Evolutionary conservation across 2,888 invertebrate genomes (phyloP), one percentile per base, ranked within the genome.

Genomic region (Ophion obscuratus): DNA sequence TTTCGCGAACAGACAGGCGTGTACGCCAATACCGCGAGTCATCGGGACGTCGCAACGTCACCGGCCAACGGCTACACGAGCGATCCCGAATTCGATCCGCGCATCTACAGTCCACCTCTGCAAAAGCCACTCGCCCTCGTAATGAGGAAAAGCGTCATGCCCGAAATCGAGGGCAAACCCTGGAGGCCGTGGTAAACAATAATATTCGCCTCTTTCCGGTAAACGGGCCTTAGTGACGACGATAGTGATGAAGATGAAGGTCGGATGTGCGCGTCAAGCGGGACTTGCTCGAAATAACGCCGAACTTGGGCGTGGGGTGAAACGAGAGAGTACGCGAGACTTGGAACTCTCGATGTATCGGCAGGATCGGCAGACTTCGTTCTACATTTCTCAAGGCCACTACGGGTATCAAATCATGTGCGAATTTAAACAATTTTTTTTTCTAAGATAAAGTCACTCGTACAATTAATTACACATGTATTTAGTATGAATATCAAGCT

Each of bases 121-220:
- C 95, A 95, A 87, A 95, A 95, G 75, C 97, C 97, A 0, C 94
- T 97, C 47, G 96, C 97, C 5, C 94, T 97, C 88, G 97, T 97
- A 24, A 97, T 97, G 90, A 96, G 96, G 92, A 97, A 95, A 95
- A 95, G 91, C 85, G 94, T 95, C 1, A 89, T 93, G 79, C 95
- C 95, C 81, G 94, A 94, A 86, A 95, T 95, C 86, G 97, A 97
- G 91, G 97, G 97, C 67, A 97, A 97, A 91, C 97, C 97, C 40
- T 97, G 97, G 97, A 95, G 97, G 91, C 97, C 97, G 2, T 97
- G 97, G 97, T 97, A 93, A 91, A 73, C 44, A 66, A 75, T 20
- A 24, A 66, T 9, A 62, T 20, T 27, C 47, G 44, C 27, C 53
- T n/a, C 20, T 14, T 61, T 66, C 20, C 27, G n/a, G 53, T 59